Percentiles rank a stretch among this genome's conserved stretches.
Evolutionary conservation across 2,888 invertebrate species (phyloP).

Genomic region (Brachyopa scutellaris): DNA sequence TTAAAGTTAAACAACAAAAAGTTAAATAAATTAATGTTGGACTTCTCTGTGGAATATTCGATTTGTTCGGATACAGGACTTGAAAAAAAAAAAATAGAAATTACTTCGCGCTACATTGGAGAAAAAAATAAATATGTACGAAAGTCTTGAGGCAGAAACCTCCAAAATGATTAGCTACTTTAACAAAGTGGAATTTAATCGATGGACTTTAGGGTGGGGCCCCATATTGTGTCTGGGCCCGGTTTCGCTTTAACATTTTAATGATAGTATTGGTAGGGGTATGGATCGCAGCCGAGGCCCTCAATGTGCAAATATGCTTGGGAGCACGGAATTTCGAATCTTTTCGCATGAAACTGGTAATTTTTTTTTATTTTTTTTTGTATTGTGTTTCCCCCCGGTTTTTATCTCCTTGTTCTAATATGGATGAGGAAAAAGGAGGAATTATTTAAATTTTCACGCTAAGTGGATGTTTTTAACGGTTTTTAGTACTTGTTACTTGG

Average conservation of each 20-base stretch:
- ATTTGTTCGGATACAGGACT: constrained; percentile 27
- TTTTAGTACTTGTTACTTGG: constrained; percentile 30
- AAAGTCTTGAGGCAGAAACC: constrained; percentile 47
- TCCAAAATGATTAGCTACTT: constrained; percentile 67
- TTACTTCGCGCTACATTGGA: constrained; percentile 61
- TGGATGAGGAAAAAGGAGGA: constrained; percentile 44
- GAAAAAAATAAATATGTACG: constrained; percentile 6
- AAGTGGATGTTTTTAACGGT: constrained; percentile 62
- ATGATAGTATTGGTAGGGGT: constrained; percentile 59
- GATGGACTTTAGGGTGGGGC: constrained; percentile 61
- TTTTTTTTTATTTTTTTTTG: constrained; percentile 2
- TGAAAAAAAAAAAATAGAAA: constrained; percentile 46
- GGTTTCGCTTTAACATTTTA: constrained; percentile 45
- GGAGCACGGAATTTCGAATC: constrained; percentile 54
- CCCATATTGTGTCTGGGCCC: constrained; percentile 18
- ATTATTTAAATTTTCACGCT: constrained; percentile 60
- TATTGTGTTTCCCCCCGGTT: background rate
- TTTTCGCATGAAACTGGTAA: constrained; percentile 49
- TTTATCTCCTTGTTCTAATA: constrained; percentile 26
- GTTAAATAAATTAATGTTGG: constrained; percentile 65
- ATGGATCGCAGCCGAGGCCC: constrained; percentile 33
- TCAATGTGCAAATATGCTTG: constrained; percentile 46
- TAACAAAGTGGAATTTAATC: constrained; percentile 71
- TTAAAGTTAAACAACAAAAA: constrained; percentile 69
- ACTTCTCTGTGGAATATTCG: constrained; percentile 62